Evolutionary conservation across 1,140 invertebrate species (phyloP).

Genomic region (Ridgeia piscesae): DNA sequence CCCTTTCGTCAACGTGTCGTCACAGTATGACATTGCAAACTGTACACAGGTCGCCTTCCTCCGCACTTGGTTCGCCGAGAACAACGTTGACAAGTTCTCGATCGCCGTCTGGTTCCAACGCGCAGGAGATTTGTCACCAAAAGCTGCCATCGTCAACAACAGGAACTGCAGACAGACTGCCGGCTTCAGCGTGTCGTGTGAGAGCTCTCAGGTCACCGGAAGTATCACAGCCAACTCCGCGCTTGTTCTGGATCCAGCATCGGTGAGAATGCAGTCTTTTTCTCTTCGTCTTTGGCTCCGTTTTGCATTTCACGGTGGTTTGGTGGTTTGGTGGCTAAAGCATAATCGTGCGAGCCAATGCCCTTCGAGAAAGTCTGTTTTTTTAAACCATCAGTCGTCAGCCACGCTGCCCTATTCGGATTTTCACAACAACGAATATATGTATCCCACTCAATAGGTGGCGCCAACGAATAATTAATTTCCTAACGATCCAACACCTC

Average conservation of each 20-base stretch:
- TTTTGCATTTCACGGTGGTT: too few relatives aligned
- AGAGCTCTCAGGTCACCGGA: background rate
- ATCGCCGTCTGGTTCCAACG: background rate
- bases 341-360: too few relatives aligned
- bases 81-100: background rate
- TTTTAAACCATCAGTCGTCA: too few relatives aligned
- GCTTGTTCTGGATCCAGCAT: background rate
- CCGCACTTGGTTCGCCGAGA: background rate
- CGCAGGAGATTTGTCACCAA: background rate
- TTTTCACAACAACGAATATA: too few relatives aligned
- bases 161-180: background rate
- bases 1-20: background rate
- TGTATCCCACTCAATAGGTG: too few relatives aligned
- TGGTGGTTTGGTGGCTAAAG: too few relatives aligned
- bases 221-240: background rate
- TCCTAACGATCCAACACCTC: too few relatives aligned
- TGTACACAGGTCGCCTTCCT: background rate
- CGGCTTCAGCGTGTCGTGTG: background rate
- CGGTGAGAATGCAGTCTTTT: background rate
- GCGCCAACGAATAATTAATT: too few relatives aligned
- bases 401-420: too few relatives aligned
- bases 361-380: too few relatives aligned
- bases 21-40: background rate
- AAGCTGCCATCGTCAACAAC: background rate
- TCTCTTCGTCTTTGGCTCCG: too few relatives aligned